Conservation (phyloP, 2,113 vertebrate genomes). For the Pseudorectes ferrugineus region DNA sequence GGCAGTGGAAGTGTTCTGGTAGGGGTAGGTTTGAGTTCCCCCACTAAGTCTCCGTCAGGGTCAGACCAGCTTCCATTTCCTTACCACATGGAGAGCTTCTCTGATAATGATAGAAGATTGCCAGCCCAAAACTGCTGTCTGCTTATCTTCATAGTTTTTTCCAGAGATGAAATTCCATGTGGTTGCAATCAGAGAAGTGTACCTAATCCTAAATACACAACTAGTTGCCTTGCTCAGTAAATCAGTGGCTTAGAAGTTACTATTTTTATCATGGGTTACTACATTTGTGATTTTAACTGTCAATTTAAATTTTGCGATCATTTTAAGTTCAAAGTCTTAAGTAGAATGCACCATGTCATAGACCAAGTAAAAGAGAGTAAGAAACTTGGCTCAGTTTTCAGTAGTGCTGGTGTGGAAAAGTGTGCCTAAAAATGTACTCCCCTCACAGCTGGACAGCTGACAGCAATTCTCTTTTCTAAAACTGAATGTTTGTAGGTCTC, state of each 20-base stretch:
- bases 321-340: not conserved
- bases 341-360: not conserved
- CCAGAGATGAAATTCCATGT: not conserved
- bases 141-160: not conserved
- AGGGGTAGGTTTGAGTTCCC: not conserved
- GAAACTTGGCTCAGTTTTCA: not conserved
- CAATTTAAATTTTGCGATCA: not conserved
- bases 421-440: not conserved
- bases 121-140: not conserved
- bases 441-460: not conserved
- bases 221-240: not conserved
- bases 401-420: not conserved
- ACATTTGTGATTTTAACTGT: not conserved
- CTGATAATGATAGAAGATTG: not conserved
- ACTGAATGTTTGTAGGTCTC: not conserved
- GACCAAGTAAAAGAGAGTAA: not conserved
- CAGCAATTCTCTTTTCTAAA: not conserved
- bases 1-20: not conserved
- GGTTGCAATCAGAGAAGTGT: not conserved
- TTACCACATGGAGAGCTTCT: not conserved
- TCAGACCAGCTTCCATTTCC: not conserved
- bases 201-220: not conserved
- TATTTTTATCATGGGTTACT: not conserved
- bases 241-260: not conserved
- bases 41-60: not conserved